A percentile compares a stretch with the other conserved stretches of the same genome.
These are phyloP conservation scores for Vanacampus margaritifer DNA, from an alignment of 2,113 vertebrate species.

Conservation along the genomic window DNA sequence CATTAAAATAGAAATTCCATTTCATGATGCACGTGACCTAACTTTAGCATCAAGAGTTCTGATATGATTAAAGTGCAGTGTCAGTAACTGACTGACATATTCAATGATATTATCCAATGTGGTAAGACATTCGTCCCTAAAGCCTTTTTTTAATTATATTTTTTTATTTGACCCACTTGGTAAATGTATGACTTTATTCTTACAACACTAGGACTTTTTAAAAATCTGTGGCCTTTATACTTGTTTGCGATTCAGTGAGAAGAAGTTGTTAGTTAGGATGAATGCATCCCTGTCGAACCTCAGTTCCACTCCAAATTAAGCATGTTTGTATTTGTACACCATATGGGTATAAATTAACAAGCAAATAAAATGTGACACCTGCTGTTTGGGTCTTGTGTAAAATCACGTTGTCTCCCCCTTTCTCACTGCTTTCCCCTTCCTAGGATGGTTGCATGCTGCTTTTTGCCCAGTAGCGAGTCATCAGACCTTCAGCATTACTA, in stretches of 20 bases:
- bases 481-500: conserved; percentile 28
- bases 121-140: too few relatives aligned
- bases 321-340: conserved; percentile 32
- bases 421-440: conserved; percentile 17
- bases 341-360: conserved; percentile 49
- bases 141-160: too few relatives aligned
- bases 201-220: too few relatives aligned
- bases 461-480: conserved; percentile 51
- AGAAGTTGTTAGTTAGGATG: neutral
- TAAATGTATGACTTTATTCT: too few relatives aligned
- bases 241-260: neutral
- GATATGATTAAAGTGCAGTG: too few relatives aligned
- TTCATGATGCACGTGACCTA: too few relatives aligned
- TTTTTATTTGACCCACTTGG: too few relatives aligned
- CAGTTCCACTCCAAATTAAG: conserved; percentile 24
- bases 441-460: conserved; percentile 35
- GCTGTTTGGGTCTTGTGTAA: conserved; percentile 45
- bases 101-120: too few relatives aligned
- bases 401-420: conserved; percentile 33
- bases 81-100: too few relatives aligned
- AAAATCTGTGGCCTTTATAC: too few relatives aligned
- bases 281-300: conserved; percentile 19
- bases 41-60: too few relatives aligned
- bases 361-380: conserved; percentile 49
- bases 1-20: too few relatives aligned